Evolutionary conservation across 1,140 invertebrate genomes (phyloP).

Genomic region (Rhagoletis zephyria): DNA sequence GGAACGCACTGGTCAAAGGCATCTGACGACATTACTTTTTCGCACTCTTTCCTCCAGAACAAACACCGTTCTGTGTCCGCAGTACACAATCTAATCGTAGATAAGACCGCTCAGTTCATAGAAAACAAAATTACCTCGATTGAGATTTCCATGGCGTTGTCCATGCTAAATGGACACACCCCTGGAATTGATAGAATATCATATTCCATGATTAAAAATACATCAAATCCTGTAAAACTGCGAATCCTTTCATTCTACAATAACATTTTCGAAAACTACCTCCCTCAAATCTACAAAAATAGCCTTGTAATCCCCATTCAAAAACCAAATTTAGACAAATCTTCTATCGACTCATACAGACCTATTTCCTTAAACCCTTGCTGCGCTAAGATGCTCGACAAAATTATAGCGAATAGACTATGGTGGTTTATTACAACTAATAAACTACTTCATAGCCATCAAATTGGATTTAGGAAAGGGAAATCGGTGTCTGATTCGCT

Average conservation of each 20-base stretch:
- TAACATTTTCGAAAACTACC: conserved; percentile 48
- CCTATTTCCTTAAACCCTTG: conserved; percentile 59
- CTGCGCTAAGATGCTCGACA: conserved; percentile 55
- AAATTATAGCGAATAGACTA: conserved; percentile 58
- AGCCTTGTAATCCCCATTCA: conserved; percentile 55
- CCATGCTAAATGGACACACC: conserved; percentile 35
- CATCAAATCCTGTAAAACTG: not conserved
- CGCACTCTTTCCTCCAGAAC: not conserved
- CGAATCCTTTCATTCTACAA: conserved; percentile 54
- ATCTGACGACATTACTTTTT: too few species aligned
- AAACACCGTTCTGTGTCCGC: conserved; percentile 47
- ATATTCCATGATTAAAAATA: conserved; percentile 54
- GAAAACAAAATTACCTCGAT: not conserved
- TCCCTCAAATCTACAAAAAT: conserved; percentile 57
- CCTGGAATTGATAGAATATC: conserved; percentile 52
- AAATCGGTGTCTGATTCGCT: too few species aligned
- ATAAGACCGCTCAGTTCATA: not conserved
- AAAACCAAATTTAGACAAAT: conserved; percentile 57
- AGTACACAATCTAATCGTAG: conserved; percentile 24
- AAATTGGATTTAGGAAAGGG: conserved; percentile 55
- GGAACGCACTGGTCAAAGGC: too few species aligned
- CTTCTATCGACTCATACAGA: conserved; percentile 50
- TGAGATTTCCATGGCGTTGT: not conserved
- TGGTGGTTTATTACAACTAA: conserved; percentile 57
- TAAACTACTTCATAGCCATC: conserved; percentile 54